Percentiles rank a stretch among this genome's conserved stretches.
phyloP scores from a whole-genome alignment of 2,797 vertebrate genomes.

The Danio albolineatus region DNA sequence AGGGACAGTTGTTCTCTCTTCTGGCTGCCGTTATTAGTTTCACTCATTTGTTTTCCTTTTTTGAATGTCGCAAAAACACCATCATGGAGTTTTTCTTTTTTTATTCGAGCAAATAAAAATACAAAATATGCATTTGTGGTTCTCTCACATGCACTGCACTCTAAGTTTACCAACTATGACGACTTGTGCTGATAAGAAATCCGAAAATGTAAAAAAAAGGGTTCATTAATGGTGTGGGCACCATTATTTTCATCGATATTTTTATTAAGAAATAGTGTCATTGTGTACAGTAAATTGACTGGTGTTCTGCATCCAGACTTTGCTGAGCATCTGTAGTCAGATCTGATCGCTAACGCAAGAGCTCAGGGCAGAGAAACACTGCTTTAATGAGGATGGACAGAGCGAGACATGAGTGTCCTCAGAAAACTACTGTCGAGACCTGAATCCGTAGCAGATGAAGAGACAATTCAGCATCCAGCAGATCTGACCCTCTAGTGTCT shows the following conservation, averaged over 20 bases:
- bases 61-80: too few species aligned
- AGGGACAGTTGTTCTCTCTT: too few species aligned
- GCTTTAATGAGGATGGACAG: slow-evolving; percentile 2
- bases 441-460: background rate
- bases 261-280: background rate
- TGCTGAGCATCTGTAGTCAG: background rate
- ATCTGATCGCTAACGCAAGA: background rate
- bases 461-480: slow-evolving; percentile 7
- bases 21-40: too few species aligned
- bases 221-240: too few species aligned
- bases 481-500: background rate
- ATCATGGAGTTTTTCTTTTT: too few species aligned
- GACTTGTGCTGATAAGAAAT: too few species aligned
- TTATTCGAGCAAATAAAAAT: too few species aligned
- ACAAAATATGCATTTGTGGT: too few species aligned
- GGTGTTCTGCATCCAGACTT: background rate
- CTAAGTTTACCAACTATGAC: too few species aligned
- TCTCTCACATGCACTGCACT: too few species aligned
- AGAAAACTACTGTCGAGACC: background rate
- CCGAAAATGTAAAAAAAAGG: too few species aligned
- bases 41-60: too few species aligned
- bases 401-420: slow-evolving; percentile 7
- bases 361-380: background rate
- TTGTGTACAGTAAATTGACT: background rate
- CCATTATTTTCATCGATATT: background rate